Conservation (phyloP, 2,888 invertebrate genomes). For the Philonicus albiceps region DNA sequence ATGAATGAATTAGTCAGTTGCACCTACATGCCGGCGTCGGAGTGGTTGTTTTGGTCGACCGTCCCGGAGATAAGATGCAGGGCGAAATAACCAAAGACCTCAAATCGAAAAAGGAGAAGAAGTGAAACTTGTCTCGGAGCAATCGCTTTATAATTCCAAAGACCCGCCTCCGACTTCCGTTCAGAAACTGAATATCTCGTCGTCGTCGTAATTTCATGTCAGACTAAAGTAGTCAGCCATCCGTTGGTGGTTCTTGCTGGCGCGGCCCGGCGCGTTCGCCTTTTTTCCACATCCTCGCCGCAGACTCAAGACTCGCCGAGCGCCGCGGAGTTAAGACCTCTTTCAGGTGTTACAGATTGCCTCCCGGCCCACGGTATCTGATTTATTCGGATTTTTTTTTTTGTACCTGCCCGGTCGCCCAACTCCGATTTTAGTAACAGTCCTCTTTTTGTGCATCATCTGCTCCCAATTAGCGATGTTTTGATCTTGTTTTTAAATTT, state of each 20-base stretch:
- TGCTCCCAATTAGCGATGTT: conserved; percentile 31
- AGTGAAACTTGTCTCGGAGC: conserved; percentile 44
- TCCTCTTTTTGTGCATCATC: conserved; percentile 17
- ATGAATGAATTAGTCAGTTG: conserved; percentile 40
- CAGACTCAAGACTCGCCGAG: neutral
- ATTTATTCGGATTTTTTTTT: conserved; percentile 27
- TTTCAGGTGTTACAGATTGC: conserved; percentile 42
- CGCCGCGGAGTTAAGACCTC: conserved; percentile 9
- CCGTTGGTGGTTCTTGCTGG: conserved; percentile 20
- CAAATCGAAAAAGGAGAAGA: conserved; percentile 21
- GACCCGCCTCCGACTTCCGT: conserved; percentile 52
- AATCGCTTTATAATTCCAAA: conserved; percentile 48
- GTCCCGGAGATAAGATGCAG: conserved; percentile 26
- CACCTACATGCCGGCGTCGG: conserved; percentile 18
- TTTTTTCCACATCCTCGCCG: neutral
- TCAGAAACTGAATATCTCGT: conserved; percentile 48
- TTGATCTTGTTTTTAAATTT: conserved; percentile 34
- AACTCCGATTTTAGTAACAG: neutral
- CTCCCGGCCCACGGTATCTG: conserved; percentile 28
- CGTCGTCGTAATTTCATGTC: conserved; percentile 45
- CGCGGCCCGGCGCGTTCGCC: neutral
- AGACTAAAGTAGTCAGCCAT: conserved; percentile 35
- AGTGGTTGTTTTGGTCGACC: conserved; percentile 2
- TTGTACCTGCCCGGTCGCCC: neutral
- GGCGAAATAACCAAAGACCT: conserved; percentile 24